phyloP scores from a whole-genome alignment of 2,113 vertebrate species.

The Apodemus speciosus region DNA sequence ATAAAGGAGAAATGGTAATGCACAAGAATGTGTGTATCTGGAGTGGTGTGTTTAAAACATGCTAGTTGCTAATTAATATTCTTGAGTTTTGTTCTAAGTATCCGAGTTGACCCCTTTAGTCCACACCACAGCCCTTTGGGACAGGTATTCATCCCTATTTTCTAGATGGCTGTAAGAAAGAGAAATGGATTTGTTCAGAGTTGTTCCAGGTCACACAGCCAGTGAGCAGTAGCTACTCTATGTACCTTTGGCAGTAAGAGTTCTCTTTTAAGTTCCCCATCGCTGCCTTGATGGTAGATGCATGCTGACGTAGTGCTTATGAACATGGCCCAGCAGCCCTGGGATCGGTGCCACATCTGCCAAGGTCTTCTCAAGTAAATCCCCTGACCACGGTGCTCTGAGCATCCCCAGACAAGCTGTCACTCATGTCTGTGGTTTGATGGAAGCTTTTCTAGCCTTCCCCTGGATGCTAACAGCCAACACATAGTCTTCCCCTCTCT shows the following conservation, averaged over 20 bases:
- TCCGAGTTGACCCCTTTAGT: background rate
- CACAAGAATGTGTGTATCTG: background rate
- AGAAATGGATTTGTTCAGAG: slow-evolving; percentile 39
- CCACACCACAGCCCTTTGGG: background rate
- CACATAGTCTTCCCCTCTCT: background rate
- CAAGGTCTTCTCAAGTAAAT: background rate
- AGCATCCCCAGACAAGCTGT: background rate
- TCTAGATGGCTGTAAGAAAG: background rate
- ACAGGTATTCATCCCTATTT: background rate
- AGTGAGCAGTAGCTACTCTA: background rate
- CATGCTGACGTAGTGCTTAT: background rate
- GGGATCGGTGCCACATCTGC: background rate
- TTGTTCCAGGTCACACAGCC: background rate
- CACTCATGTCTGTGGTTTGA: background rate
- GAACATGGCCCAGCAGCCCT: background rate
- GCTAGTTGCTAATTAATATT: background rate
- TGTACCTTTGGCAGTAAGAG: background rate
- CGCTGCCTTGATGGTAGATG: background rate
- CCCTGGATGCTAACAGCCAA: background rate
- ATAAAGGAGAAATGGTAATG: background rate
- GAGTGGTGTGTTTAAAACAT: slow-evolving; percentile 5
- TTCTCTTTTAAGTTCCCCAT: background rate
- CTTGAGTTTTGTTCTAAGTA: background rate
- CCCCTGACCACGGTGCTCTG: background rate
- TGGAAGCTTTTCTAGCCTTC: background rate